Percentiles rank a stretch among this genome's conserved stretches.
Evolutionary conservation across 2,888 invertebrate species (phyloP).

Genomic region (Stratiomys singularior): DNA sequence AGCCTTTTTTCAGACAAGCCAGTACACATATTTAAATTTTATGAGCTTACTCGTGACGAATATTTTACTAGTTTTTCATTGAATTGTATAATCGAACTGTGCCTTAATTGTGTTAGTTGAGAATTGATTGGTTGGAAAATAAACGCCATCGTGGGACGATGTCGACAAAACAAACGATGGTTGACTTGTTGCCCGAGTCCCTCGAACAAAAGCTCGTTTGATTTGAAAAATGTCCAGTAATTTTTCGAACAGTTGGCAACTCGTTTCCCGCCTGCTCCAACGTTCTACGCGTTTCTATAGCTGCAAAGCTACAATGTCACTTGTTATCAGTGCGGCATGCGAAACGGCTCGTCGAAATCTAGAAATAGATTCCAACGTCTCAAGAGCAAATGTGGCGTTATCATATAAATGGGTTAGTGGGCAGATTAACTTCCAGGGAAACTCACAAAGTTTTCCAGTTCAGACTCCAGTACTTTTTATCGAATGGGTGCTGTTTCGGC

Average conservation of each 20-base stretch:
- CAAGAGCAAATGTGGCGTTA: background rate
- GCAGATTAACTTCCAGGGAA: background rate
- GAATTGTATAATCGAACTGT: background rate
- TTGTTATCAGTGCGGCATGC: constrained; percentile 26
- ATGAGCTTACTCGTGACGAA: constrained; percentile 4
- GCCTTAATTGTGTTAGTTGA: background rate
- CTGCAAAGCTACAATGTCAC: constrained; percentile 7
- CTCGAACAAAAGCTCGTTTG: too few species aligned
- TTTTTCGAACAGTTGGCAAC: background rate
- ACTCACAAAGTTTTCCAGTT: too few species aligned
- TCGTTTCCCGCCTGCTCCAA: background rate
- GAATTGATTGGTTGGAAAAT: too few species aligned
- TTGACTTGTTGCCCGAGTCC: too few species aligned
- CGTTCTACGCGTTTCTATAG: background rate
- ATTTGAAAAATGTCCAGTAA: too few species aligned
- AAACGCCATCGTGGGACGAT: too few species aligned
- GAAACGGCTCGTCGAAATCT: background rate
- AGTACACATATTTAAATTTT: background rate
- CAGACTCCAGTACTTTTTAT: too few species aligned
- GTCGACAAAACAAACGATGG: too few species aligned
- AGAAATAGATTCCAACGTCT: background rate
- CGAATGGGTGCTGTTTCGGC: too few species aligned
- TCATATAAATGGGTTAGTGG: constrained; percentile 7
- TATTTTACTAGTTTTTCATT: background rate
- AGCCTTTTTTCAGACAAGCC: background rate